A percentile compares a stretch with the other conserved stretches of the same genome.
Conservation (phyloP, 2,113 vertebrate species). For the Vidua macroura region DNA sequence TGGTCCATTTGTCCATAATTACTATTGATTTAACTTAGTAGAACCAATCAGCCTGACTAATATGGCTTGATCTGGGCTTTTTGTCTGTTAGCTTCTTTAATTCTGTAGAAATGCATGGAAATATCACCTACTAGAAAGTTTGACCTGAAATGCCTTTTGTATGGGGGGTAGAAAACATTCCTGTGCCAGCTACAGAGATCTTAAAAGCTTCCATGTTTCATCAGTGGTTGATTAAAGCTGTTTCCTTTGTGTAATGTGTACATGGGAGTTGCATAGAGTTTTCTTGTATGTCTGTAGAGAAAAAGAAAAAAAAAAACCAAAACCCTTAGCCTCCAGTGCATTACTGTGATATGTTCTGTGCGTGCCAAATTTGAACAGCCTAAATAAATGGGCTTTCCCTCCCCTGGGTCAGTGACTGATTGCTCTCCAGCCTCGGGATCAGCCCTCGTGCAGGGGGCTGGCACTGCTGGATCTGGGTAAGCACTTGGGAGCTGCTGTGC, state of each 20-base stretch:
- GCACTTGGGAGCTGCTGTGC: background rate
- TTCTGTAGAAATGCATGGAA: constrained; percentile 65
- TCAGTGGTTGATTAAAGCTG: constrained; percentile 66
- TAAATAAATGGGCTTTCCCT: constrained; percentile 57
- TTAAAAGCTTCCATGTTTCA: constrained; percentile 62
- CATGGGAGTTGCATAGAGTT: constrained; percentile 72
- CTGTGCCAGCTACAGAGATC: constrained; percentile 62
- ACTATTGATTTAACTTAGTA: constrained; percentile 55
- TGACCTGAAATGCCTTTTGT: constrained; percentile 66
- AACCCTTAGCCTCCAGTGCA: constrained; percentile 42
- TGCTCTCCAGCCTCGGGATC: background rate
- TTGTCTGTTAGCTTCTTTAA: constrained; percentile 61
- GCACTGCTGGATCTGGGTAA: background rate
- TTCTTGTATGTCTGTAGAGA: constrained; percentile 65
- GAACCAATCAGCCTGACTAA: constrained; percentile 47
- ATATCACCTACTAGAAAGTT: constrained; percentile 52
- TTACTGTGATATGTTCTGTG: constrained; percentile 58
- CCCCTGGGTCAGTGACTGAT: constrained; percentile 41
- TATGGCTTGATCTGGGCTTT: constrained; percentile 16
- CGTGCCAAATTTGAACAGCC: constrained; percentile 28
- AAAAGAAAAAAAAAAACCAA: background rate
- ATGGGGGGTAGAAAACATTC: constrained; percentile 44
- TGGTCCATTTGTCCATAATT: constrained; percentile 59
- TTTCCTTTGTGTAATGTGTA: constrained; percentile 67
- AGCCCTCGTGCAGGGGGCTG: background rate